Evolutionary conservation across 2,113 vertebrate genomes (phyloP).

Genomic region (human (Homo sapiens)): GRCh38 chr4:148158501-148159000

Average conservation of each 20-base stretch:
- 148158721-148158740: conserved; percentile 29
- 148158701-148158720: neutral
- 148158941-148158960: neutral
- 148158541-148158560: conserved; percentile 23
- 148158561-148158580: neutral
- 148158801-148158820: neutral
- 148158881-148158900: neutral
- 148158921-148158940: neutral
- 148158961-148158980: neutral
- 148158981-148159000: neutral
- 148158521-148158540: neutral
- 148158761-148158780: neutral
- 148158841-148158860: neutral
- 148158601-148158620: neutral
- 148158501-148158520: neutral
- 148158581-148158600: neutral
- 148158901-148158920: neutral
- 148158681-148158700: conserved; percentile 39
- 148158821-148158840: neutral
- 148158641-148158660: conserved; percentile 57
- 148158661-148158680: conserved; percentile 58
- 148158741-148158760: neutral
- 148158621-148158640: conserved; percentile 14
- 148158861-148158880: conserved; percentile 10
- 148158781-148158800: neutral